Evolutionary conservation across 2,888 invertebrate species (phyloP).

Genomic region (Drosophila lutescens): DNA sequence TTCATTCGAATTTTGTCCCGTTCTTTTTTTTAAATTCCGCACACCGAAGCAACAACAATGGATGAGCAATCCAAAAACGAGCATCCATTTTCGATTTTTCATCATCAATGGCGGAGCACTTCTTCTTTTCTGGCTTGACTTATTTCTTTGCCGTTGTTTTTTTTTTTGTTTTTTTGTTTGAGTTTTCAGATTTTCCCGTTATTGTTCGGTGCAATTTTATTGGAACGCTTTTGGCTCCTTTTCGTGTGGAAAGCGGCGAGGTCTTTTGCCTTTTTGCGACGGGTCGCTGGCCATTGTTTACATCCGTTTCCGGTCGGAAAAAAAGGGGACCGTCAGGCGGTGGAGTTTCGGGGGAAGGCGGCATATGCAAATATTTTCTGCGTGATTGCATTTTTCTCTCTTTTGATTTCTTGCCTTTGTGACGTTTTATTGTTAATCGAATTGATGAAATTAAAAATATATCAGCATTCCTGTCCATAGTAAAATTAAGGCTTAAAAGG

Average conservation of each 20-base stretch:
- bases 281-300: conserved; percentile 65
- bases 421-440: conserved; percentile 35
- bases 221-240: conserved; percentile 41
- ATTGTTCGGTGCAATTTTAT: conserved; percentile 46
- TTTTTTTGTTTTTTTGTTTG: conserved; percentile 1
- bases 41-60: conserved; percentile 39
- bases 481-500: conserved; percentile 16
- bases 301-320: conserved; percentile 69
- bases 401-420: conserved; percentile 50
- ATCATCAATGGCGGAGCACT: conserved; percentile 37
- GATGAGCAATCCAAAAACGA: conserved; percentile 39
- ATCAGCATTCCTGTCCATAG: neutral
- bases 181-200: conserved; percentile 7
- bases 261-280: conserved; percentile 39
- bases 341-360: conserved; percentile 15
- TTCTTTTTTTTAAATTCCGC: conserved; percentile 18
- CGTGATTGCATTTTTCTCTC: conserved; percentile 70
- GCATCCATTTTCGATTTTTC: conserved; percentile 54
- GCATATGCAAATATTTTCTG: conserved; percentile 57
- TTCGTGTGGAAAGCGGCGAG: conserved; percentile 3
- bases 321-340: conserved; percentile 1
- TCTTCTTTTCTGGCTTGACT: conserved; percentile 39
- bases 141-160: conserved; percentile 32
- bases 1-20: conserved; percentile 3
- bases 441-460: conserved; percentile 41